Evolutionary conservation across 2,113 vertebrate species (phyloP).

Genomic region (Tylochromis polylepis): DNA sequence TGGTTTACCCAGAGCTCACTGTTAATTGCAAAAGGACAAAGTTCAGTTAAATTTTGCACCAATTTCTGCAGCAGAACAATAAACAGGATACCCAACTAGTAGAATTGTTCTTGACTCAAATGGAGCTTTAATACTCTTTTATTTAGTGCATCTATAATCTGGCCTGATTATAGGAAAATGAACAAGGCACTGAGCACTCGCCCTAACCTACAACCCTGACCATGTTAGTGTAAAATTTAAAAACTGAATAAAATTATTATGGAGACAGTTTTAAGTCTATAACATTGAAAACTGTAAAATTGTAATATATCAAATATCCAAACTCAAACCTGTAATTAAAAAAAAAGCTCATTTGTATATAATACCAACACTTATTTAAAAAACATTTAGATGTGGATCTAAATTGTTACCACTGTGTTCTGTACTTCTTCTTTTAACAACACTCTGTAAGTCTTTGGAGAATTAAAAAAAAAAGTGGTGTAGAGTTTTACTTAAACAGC

Average conservation of each 20-base stretch:
- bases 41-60: not conserved
- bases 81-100: not conserved
- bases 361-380: not conserved
- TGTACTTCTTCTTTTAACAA: not conserved
- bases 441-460: not conserved
- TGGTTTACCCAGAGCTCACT: not conserved
- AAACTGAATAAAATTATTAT: not conserved
- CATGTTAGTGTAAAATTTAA: not conserved
- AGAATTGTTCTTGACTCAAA: not conserved
- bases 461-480: not conserved
- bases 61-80: not conserved
- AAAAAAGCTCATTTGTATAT: not conserved
- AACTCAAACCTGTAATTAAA: not conserved
- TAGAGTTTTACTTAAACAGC: not conserved
- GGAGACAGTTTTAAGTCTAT: not conserved
- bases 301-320: not conserved
- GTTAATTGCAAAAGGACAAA: not conserved
- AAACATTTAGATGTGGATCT: not conserved
- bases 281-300: not conserved
- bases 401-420: not conserved
- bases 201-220: not conserved
- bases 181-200: not conserved
- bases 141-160: not conserved
- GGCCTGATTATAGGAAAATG: not conserved
- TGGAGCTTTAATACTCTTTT: not conserved